phyloP scores from a whole-genome alignment of 2,113 vertebrate genomes.

The Pterophyllum scalare region DNA sequence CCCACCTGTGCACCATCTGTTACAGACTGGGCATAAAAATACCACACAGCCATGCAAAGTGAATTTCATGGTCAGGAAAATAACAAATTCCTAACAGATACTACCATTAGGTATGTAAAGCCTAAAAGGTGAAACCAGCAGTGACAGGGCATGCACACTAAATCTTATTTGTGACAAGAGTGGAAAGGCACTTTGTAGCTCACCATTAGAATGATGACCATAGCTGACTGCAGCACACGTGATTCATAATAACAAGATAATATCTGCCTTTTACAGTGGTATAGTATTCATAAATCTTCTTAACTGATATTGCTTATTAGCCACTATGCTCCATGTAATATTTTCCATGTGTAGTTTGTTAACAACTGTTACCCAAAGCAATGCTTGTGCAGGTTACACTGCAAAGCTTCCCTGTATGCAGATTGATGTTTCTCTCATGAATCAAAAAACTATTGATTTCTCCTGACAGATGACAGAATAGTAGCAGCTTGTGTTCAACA shows the following conservation, averaged over 20 bases:
- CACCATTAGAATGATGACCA: background rate
- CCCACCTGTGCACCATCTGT: background rate
- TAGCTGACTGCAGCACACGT: background rate
- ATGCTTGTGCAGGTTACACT: background rate
- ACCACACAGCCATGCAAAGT: background rate
- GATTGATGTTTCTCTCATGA: background rate
- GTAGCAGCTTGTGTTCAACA: conserved; percentile 22
- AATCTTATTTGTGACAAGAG: background rate
- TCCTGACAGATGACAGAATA: conserved; percentile 6
- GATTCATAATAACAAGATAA: background rate
- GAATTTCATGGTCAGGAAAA: background rate
- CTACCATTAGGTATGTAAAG: background rate
- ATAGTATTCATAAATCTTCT: background rate
- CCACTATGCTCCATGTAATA: background rate
- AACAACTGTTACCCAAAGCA: background rate
- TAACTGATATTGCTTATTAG: background rate
- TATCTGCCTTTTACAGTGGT: background rate
- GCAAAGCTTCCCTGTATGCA: conserved; percentile 5
- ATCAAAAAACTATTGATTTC: background rate
- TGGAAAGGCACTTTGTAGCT: background rate
- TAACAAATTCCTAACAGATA: background rate
- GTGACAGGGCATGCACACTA: background rate
- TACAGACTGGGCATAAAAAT: background rate
- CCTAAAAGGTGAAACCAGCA: background rate
- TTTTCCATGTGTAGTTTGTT: background rate